Base-by-base conservation (phyloP, 2,888 invertebrate species). In the Polyommatus iphigenia region DNA sequence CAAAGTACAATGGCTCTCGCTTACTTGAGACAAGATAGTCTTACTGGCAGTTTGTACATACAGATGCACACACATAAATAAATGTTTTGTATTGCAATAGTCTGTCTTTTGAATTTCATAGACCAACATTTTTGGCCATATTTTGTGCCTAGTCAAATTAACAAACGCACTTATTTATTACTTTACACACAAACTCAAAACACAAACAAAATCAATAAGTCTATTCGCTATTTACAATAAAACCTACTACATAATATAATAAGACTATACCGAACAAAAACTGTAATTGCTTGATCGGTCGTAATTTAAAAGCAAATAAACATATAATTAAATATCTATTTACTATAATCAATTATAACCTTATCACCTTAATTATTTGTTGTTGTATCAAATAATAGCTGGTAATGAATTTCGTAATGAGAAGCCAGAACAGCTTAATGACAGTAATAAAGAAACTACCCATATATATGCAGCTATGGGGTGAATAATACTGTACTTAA, bases 1-100 rank as follows among this genome's bases (percentile, higher is more conserved):
- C 46, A 24, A 36, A 75, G 59, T 75, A 73, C 78, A 77, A 79
- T 78, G n/a, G 73, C 54, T 50, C 50, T 50, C 15, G 15, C 13
- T 50, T 2, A 50, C 3, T 50, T 13, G 50, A 50, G 50, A 50
- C 50, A 3, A 15, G 0, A 50, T 15, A 50, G 50, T 50, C 50
- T 50, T 50, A 15, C 10, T 15, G 15, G 3, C 50, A 50, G 15
- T 50, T 50, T 13, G 15, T 50, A 50, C 4, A 15, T 54, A 54
- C 54, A 18, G 18, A 54, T 18, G 1, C 54, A 18, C 54, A 18
- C 5, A 54, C 18, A 18, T 15, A 10, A 41, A 41, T 50, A 13
- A 15, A 15, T 50, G 5, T 50, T 50, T 50, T 50, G 15, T 50
- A 50, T 15, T 50, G 50, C 50, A 7, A 8, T 50, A 10, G 46